Evolutionary conservation across 2,113 vertebrate species (phyloP), one percentile per base, ranked within the genome.

Genomic region (Pseudonaja textilis): DNA sequence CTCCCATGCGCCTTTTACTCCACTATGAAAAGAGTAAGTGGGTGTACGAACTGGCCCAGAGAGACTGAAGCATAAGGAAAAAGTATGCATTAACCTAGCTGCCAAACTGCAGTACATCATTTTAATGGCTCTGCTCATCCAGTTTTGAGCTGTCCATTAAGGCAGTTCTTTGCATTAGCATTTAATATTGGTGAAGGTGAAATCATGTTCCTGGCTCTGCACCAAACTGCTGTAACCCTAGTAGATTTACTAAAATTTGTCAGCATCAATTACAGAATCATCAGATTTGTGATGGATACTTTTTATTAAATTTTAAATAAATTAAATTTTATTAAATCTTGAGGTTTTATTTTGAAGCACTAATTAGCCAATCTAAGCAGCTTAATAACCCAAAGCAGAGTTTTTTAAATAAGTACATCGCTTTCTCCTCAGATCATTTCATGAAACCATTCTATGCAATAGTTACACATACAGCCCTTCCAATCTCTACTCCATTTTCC

Each of bases 171-270:
- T 95, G 14, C 0, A 92, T 88, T 95, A 89, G 90, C 52, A 89
- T 10, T 52, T 22, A 90, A 29, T 93, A 74, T 54, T 95, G 55
- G 57, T 89, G 94, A 94, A 95, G 11, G 34, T 89, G 11, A 96
- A 93, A 56, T 87, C 88, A 1, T 2, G 26, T 91, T 91, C 59
- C 47, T 92, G 89, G 89, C 54, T 91, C 25, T 25, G 4, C 91
- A 45, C 47, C 89, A 87, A 42, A 4, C 42, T 95, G 6, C 74
- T 89, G 6, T 52, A 61, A 10, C 85, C 18, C 92, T 91, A 47
- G 9, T 50, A 93, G 39, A 88, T 93, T 94, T 95, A 89, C 14
- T 92, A 47, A 87, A 92, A 20, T 34, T 94, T 96, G 93, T 85
- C 85, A 34, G 11, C 92, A 90, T 92, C 61, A 45, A 69, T 81